A percentile compares a stretch with the other conserved stretches of the same genome.
These are phyloP conservation scores for Perca flavescens DNA, from an alignment of 2,113 vertebrate genomes.

Conservation along the genomic window DNA sequence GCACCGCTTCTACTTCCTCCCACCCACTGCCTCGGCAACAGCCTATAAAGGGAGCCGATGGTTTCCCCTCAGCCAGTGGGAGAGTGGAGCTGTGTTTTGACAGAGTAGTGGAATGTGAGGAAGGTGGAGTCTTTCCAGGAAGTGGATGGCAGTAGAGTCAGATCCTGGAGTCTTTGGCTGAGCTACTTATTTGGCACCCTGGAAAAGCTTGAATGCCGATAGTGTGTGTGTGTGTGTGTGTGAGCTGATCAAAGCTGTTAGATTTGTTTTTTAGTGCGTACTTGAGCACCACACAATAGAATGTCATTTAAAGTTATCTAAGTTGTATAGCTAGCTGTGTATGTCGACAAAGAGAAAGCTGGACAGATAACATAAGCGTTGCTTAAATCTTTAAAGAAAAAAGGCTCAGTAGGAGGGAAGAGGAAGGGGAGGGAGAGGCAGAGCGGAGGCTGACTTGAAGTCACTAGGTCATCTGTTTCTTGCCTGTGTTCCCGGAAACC, in stretches of 20 bases:
- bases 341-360: background rate
- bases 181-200: slow-evolving; percentile 50
- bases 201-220: slow-evolving; percentile 15
- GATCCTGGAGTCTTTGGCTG: slow-evolving; percentile 54
- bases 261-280: background rate
- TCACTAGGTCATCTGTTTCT: slow-evolving; percentile 61
- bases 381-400: background rate
- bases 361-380: background rate
- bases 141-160: slow-evolving; percentile 69
- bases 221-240: too few relatives aligned
- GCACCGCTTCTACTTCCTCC: slow-evolving; percentile 42
- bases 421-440: background rate
- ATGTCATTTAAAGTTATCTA: background rate
- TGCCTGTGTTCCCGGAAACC: slow-evolving; percentile 57
- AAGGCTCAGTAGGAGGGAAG: slow-evolving; percentile 10
- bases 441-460: slow-evolving; percentile 18
- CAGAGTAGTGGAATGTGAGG: slow-evolving; percentile 63
- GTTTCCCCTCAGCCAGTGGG: slow-evolving; percentile 65
- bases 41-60: slow-evolving; percentile 52
- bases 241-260: background rate
- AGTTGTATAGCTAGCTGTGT: background rate
- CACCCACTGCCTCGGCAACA: slow-evolving; percentile 42
- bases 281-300: background rate
- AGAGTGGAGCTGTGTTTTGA: slow-evolving; percentile 70
- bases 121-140: slow-evolving; percentile 78